Evolutionary conservation across 2,888 invertebrate genomes (phyloP).

Genomic region (Blastobasis lacticolella): DNA sequence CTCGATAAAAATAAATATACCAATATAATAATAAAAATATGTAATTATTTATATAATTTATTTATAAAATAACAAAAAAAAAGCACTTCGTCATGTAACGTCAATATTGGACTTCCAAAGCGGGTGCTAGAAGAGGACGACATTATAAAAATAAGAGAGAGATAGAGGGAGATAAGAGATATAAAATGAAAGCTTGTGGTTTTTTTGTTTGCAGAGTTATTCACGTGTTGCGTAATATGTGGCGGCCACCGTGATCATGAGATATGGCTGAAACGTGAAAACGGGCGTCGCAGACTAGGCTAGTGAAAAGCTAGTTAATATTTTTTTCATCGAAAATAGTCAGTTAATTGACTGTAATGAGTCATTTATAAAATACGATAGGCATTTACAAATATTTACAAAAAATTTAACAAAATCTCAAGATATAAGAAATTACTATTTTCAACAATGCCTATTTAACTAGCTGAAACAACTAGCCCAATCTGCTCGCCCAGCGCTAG

Average conservation of each 20-base stretch:
- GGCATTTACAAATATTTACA: too few species aligned
- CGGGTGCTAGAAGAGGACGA: slow-evolving; percentile 6
- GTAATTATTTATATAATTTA: slow-evolving; percentile 12
- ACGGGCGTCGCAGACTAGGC: neutral
- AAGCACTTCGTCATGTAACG: slow-evolving; percentile 28
- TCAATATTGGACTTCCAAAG: slow-evolving; percentile 69
- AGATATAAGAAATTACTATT: too few species aligned
- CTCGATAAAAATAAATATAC: too few species aligned
- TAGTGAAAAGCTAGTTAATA: neutral
- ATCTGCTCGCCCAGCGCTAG: neutral
- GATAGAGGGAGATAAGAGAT: slow-evolving; percentile 13
- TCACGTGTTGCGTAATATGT: too few species aligned
- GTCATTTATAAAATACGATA: too few species aligned
- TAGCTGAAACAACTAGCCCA: neutral
- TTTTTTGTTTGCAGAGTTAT: slow-evolving; percentile 17
- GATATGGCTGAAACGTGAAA: neutral
- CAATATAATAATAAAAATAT: too few species aligned
- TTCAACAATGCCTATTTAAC: neutral
- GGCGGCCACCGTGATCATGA: neutral
- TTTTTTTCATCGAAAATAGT: too few species aligned
- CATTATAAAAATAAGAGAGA: too few species aligned
- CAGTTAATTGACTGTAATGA: too few species aligned
- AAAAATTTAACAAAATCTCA: too few species aligned
- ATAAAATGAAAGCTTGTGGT: slow-evolving; percentile 61
- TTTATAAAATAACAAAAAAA: slow-evolving; percentile 19